Evolutionary conservation across 2,888 invertebrate species (phyloP).

Genomic region (Brassicogethes aeneus): DNA sequence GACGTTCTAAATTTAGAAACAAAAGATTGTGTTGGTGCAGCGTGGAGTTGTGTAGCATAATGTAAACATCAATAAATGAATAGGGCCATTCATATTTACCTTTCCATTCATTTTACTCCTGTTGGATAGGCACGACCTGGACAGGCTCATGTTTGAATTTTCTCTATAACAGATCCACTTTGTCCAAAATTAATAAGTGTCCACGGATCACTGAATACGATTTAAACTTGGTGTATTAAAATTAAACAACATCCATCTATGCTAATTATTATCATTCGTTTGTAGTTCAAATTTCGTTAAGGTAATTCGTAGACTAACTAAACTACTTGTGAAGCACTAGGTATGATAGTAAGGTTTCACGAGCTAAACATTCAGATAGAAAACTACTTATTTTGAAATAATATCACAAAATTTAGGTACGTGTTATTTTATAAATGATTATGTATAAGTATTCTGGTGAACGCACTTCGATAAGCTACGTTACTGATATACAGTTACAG

Average conservation of each 20-base stretch:
- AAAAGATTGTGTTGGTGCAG: neutral
- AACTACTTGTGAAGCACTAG: conserved; percentile 15
- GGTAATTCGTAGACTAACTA: conserved; percentile 7
- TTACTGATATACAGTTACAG: neutral
- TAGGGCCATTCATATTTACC: conserved; percentile 24
- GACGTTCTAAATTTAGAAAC: neutral
- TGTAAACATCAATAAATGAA: conserved; percentile 1
- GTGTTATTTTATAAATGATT: conserved; percentile 16
- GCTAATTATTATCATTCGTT: conserved; percentile 23
- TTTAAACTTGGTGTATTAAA: neutral
- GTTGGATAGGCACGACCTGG: conserved; percentile 30
- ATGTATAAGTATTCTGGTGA: conserved; percentile 3
- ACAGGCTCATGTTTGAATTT: conserved; percentile 25
- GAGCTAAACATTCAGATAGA: conserved; percentile 4
- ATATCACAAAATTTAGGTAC: conserved; percentile 29
- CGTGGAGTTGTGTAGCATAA: neutral
- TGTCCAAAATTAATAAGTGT: neutral
- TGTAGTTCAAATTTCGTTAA: conserved; percentile 14
- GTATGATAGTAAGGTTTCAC: conserved; percentile 22
- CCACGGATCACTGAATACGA: neutral
- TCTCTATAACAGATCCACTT: conserved; percentile 1
- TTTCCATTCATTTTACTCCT: conserved; percentile 32
- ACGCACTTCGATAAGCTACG: neutral
- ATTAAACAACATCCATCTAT: neutral
- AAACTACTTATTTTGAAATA: conserved; percentile 16